Base-by-base conservation (phyloP, 2,797 vertebrate species). In the Pachyuromys duprasi region DNA sequence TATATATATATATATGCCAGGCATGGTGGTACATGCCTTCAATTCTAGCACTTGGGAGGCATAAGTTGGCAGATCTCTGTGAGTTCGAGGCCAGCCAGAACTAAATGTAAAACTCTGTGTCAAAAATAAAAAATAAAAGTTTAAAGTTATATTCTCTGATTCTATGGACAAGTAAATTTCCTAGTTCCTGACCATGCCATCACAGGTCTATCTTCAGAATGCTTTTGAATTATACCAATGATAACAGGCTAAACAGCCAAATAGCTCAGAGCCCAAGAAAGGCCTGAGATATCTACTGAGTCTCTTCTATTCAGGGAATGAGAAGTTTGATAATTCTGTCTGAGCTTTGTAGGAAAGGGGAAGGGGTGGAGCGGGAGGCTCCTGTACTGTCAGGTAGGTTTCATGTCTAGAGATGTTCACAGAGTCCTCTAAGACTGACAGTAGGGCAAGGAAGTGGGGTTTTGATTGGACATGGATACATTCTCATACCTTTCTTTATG, bases 141-240 rank as follows among this genome's bases (percentile, higher is more conserved):
- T 31, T 63, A 31, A 92, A 94, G 79, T 62, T 83, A 36, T 20
- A 69, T 62, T 90, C 79, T 74, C 86, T 45, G 92, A 67, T 70
- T 81, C n/a, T 33, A 49, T 36, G n/a, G 22, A 69, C 36, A 89
- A 93, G 14, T 26, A 67, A 89, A 89, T 80, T 74, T 83, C 86
- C 53, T 72, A 76, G 53, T 93, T 72, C 95, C 62, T 72, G 92
- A 6, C 49, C 8, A 89, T 31, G 26, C 76, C 2, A 89, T 65
- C 53, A 93, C 62, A 79, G 63, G 8, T 49, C 63, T 78, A 86
- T 79, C 83, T 75, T 88, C 42, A 95, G 88, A 94, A 90, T 88
- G 17, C 8, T n/a, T 69, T 90, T 69, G 65, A 92, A 82, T 86
- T 45, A 75, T 9, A 70, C 36, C 76, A 90, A 69, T 31, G 49